Base-by-base conservation (phyloP, 2,797 vertebrate species). In the Protosalanx chinensis region DNA sequence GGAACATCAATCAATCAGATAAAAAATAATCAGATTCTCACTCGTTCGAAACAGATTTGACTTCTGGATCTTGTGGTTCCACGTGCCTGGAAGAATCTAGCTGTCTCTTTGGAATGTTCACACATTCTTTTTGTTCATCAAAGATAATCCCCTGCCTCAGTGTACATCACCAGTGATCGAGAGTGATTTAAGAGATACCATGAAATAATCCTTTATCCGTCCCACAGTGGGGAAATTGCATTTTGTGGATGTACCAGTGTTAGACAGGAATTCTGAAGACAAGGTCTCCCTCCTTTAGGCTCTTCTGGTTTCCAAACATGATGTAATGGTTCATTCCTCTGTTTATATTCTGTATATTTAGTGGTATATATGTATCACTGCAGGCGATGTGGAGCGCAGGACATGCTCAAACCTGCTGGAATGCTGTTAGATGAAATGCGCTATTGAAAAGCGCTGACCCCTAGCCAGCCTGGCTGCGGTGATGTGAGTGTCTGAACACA, bases 61-160 rank as follows among this genome's bases (percentile, higher is more conserved):
- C 59, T 76, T 57, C 57, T 4, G 20, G 70, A 64, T 83, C 83
- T 66, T 58, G 8, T 58, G 58, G 73, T 73, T 84, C 73, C 78
- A 49, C 73, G 67, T 33, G 53, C 23, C 76, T 70, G 59, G 20
- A 56, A 60, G 53, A 10, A 62, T 68, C 65, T 67, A 76, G 66
- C 68, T 0, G 49, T 70, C 72, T 68, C 71, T 1, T 23, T 58
- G n/a, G 18, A 61, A 33, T 73, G 61, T 83, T 72, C 67, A 64
- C 51, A 16, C 51, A 16, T 53, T 16, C 51, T 18, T 37, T 23
- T 41, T 10, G 37, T 7, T 3, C 37, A 41, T 41, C 37, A 41
- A 41, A 41, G 37, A 41, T 10, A 37, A 41, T 41, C 37, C 2
- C 37, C 8, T 41, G 37, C 37, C 37, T 41, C 37, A 12, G 8